Percentiles rank a stretch among this genome's conserved stretches.
These are phyloP conservation scores for Heliothis virescens DNA, from an alignment of 1,140 invertebrate species.

Conservation along the genomic window DNA sequence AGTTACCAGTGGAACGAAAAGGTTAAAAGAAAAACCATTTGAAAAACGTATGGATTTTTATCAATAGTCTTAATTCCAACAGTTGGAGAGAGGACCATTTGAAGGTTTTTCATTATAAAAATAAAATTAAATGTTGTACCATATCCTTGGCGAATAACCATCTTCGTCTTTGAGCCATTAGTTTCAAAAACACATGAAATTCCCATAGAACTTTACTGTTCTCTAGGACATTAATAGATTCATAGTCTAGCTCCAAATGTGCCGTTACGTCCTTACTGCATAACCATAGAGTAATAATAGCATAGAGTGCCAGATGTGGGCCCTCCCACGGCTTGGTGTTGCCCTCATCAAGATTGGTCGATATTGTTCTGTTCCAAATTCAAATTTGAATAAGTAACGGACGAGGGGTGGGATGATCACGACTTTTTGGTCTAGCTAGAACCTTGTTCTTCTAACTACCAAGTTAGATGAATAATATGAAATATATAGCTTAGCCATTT, in stretches of 20 bases:
- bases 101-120: too few species aligned
- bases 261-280: constrained; percentile 41
- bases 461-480: too few species aligned
- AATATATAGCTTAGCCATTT: background rate
- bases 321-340: constrained; percentile 55
- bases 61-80: too few species aligned
- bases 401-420: constrained; percentile 10
- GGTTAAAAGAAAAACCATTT: too few species aligned
- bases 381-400: constrained; percentile 40
- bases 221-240: constrained; percentile 21
- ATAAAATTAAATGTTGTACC: too few species aligned
- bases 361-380: constrained; percentile 17
- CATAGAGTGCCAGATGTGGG: constrained; percentile 51
- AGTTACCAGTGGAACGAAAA: too few species aligned
- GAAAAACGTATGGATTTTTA: too few species aligned
- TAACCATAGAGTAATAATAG: constrained; percentile 43
- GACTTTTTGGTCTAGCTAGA: background rate
- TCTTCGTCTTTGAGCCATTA: too few species aligned
- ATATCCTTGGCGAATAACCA: too few species aligned
- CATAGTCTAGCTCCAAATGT: constrained; percentile 27
- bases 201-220: background rate
- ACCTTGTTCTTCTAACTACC: background rate
- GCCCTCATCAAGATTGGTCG: constrained; percentile 48
- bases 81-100: too few species aligned
- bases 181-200: background rate